Percentiles rank a stretch among this genome's conserved stretches.
phyloP scores from a whole-genome alignment of 37 sponge, comb jelly and placozoan species.

The Corticium candelabrum region DNA sequence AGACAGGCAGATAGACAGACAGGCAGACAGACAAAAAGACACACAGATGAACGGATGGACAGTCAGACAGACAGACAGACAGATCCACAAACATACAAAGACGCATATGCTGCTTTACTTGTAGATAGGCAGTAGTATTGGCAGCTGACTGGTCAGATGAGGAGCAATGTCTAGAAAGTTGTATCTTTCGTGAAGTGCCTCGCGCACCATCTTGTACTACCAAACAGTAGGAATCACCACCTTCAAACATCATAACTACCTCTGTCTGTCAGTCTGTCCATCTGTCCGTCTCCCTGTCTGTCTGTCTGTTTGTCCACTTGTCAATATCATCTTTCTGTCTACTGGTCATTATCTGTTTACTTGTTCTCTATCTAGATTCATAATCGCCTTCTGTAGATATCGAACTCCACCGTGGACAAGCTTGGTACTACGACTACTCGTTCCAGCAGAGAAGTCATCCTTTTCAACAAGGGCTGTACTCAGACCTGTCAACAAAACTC shows the following conservation, averaged over 20 bases:
- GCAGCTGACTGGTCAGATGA: slow-evolving; percentile 82
- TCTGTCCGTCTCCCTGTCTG: no score
- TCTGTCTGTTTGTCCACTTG: no score
- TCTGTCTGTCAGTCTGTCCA: no score
- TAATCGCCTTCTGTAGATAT: slow-evolving; percentile 92
- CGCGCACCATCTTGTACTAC: slow-evolving; percentile 84
- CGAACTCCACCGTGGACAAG: slow-evolving; percentile 98
- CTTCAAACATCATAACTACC: no score
- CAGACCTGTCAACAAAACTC: slow-evolving; percentile 41
- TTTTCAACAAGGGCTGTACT: slow-evolving; percentile 85
- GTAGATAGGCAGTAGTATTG: slow-evolving; percentile 98
- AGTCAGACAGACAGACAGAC: no score
- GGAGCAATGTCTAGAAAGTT: slow-evolving; percentile 91
- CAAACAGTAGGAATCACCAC: no score
- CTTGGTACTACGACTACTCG: slow-evolving; percentile 95
- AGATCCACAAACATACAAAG: no score
- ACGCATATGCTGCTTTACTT: slow-evolving; percentile 33
- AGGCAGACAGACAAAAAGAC: slow-evolving; percentile 96
- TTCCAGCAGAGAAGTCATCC: slow-evolving; percentile 95
- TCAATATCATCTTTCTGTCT: neutral
- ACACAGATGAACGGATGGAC: slow-evolving; percentile 76
- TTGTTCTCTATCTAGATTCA: slow-evolving; percentile 72
- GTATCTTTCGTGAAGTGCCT: slow-evolving; percentile 90
- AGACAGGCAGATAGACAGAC: slow-evolving; percentile 20
- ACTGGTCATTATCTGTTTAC: neutral